Conservation (phyloP, 2,113 vertebrate species). For the Channa maculata region DNA sequence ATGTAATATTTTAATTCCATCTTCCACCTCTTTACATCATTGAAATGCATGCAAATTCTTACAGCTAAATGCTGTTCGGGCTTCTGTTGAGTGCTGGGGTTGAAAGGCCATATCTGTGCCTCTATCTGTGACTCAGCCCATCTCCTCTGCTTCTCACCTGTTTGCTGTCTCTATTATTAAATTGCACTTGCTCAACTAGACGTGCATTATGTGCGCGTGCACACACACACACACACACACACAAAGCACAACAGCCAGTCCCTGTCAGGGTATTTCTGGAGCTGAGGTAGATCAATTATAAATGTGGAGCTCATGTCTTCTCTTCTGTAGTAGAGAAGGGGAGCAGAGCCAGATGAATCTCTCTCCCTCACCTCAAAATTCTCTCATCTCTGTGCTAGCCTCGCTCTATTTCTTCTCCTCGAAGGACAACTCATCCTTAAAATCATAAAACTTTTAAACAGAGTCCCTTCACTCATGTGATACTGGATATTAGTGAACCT, state of each 20-base stretch:
- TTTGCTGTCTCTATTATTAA: constrained; percentile 62
- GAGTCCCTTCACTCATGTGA: neutral
- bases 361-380: constrained; percentile 28
- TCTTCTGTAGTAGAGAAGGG: constrained; percentile 42
- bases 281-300: constrained; percentile 72
- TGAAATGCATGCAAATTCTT: constrained; percentile 48
- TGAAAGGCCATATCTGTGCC: constrained; percentile 15
- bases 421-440: constrained; percentile 30
- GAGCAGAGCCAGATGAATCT: constrained; percentile 39
- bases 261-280: constrained; percentile 68
- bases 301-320: constrained; percentile 63
- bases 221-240: neutral
- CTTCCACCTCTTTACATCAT: constrained; percentile 44
- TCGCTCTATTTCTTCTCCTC: constrained; percentile 3
- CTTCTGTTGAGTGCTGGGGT: constrained; percentile 34
- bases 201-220: neutral
- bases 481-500: constrained; percentile 9
- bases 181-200: constrained; percentile 30
- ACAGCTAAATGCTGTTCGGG: constrained; percentile 22
- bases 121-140: constrained; percentile 33
- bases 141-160: constrained; percentile 59
- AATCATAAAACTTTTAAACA: constrained; percentile 26
- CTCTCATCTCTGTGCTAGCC: constrained; percentile 16
- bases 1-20: constrained; percentile 53
- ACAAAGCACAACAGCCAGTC: constrained; percentile 26